These are phyloP conservation scores for Athalia circularis DNA, from an alignment of 2,888 invertebrate species.

Conservation along the genomic window DNA sequence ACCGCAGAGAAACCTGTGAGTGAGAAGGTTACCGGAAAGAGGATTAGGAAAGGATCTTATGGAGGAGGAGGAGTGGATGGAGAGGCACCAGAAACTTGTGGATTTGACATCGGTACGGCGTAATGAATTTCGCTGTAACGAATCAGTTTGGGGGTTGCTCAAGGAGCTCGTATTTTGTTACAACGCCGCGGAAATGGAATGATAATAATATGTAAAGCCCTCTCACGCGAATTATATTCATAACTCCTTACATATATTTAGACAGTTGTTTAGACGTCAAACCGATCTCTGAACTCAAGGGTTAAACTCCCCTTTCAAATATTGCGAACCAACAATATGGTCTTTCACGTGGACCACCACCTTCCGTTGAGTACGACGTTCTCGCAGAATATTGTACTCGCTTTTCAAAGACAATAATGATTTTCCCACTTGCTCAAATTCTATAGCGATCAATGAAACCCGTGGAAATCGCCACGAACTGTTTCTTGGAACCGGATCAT, in stretches of 20 bases:
- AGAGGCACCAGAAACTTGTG: not conserved
- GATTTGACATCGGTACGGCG: slow-evolving; percentile 20
- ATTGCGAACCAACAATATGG: no score
- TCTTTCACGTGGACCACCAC: no score
- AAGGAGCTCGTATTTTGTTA: not conserved
- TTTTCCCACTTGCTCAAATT: no score
- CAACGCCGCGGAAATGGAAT: not conserved
- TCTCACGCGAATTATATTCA: no score
- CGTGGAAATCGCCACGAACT: no score
- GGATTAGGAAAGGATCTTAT: slow-evolving; percentile 2
- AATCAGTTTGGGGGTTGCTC: slow-evolving; percentile 24
- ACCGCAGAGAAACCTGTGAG: slow-evolving; percentile 3
- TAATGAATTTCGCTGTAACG: slow-evolving; percentile 33
- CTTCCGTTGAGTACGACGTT: not conserved
- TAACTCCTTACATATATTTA: no score
- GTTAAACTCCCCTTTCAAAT: not conserved
- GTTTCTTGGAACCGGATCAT: no score
- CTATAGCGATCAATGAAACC: no score
- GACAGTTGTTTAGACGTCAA: slow-evolving; percentile 1
- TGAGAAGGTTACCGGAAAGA: slow-evolving; percentile 21
- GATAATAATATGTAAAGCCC: not conserved
- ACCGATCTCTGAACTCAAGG: slow-evolving; percentile 24
- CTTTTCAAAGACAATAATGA: no score
- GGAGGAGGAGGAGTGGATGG: not conserved
- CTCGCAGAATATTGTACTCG: not conserved